Evolutionary conservation across 2,113 vertebrate species (phyloP).

Genomic region (zebrafish (Danio rerio)): DNA sequence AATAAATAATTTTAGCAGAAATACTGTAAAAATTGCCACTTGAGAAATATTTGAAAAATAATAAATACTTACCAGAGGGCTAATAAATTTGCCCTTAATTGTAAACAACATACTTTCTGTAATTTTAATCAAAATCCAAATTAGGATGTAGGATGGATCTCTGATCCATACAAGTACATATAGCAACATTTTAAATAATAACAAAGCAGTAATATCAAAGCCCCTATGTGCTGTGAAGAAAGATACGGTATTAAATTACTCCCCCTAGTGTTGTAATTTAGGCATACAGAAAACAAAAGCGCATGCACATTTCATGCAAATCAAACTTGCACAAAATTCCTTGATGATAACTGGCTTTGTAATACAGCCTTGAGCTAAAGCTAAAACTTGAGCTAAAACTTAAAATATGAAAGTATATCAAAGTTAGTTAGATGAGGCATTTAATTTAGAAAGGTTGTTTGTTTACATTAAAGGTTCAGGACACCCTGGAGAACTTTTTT

Average conservation of each 20-base stretch:
- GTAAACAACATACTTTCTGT: too few species aligned
- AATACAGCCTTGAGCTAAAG: neutral
- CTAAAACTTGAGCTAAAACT: neutral
- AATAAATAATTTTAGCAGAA: too few species aligned
- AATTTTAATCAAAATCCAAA: too few species aligned
- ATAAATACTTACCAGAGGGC: too few species aligned
- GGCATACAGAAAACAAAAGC: neutral
- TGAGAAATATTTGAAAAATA: too few species aligned
- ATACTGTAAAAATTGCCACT: too few species aligned
- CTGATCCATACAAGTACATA: too few species aligned
- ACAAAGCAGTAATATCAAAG: neutral
- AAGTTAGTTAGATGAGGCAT: neutral
- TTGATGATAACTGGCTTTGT: neutral
- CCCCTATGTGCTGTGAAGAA: neutral
- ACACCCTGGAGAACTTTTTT: too few species aligned
- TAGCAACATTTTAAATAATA: neutral
- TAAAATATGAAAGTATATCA: neutral
- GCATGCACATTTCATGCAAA: neutral
- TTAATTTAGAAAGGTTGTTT: neutral
- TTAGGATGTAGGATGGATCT: too few species aligned
- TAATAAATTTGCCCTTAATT: too few species aligned
- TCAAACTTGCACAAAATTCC: neutral
- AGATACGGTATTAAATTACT: slow-evolving; percentile 33
- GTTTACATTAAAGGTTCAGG: too few species aligned
- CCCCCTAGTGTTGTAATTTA: slow-evolving; percentile 58